Evolutionary conservation across 2,113 vertebrate species (phyloP).

Genomic region (Chascanopsetta lugubris): DNA sequence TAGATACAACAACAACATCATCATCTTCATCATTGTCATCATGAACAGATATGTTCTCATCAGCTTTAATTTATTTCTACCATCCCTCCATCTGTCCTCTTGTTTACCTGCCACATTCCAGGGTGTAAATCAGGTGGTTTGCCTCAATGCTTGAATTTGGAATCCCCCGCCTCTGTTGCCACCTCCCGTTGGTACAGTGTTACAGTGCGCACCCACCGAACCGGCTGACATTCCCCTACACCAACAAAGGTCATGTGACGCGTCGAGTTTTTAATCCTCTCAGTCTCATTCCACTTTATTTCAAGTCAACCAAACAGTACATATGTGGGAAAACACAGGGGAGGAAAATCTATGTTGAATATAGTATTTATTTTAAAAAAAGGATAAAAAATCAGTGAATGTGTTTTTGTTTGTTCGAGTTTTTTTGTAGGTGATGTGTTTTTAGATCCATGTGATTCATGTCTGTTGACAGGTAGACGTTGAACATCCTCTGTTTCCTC

Average conservation of each 20-base stretch:
- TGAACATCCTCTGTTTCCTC: constrained; percentile 28
- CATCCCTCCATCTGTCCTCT: constrained; percentile 2
- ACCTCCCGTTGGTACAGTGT: constrained; percentile 8
- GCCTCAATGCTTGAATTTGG: constrained; percentile 15
- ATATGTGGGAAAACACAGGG: neutral
- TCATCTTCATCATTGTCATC: constrained; percentile 4
- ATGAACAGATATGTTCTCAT: constrained; percentile 28
- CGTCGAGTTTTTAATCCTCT: constrained; percentile 29
- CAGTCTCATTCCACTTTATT: constrained; percentile 4
- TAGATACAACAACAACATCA: constrained; percentile 68
- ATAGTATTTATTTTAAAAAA: constrained; percentile 73
- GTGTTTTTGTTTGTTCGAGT: constrained; percentile 39
- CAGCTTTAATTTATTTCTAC: constrained; percentile 46
- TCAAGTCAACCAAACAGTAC: constrained; percentile 26
- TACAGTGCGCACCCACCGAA: constrained; percentile 11
- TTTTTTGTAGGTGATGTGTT: constrained; percentile 67
- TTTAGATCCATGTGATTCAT: constrained; percentile 46
- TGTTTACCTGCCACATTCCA: constrained; percentile 39
- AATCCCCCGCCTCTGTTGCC: constrained; percentile 1
- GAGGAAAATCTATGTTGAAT: constrained; percentile 52
- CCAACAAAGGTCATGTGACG: constrained; percentile 18
- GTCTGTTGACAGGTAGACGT: constrained; percentile 63
- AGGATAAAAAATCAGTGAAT: constrained; percentile 50
- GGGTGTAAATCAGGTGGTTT: neutral
- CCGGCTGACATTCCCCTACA: constrained; percentile 26